Conservation (phyloP, 1,140 invertebrate genomes). For the Aphaenogaster ashmeadi region DNA sequence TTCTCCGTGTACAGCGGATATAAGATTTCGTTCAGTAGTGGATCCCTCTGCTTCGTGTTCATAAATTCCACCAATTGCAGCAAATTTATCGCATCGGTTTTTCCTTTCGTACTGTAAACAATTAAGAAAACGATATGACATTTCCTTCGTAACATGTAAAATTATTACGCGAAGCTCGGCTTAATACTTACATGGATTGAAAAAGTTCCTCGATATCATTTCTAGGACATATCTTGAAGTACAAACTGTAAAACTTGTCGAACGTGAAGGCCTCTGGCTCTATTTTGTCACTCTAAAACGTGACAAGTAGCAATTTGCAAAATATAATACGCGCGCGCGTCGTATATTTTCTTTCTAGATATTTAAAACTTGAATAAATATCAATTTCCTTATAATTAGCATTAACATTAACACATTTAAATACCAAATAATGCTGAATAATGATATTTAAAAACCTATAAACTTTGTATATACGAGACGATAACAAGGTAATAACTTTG, state of each 20-base stretch:
- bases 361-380: background rate
- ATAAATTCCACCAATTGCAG: conserved; percentile 97
- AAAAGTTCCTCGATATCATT: conserved; percentile 99
- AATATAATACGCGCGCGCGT: background rate
- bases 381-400: background rate
- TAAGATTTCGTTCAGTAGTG: conserved; percentile 99
- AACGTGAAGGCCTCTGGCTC: conserved; percentile 98
- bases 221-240: conserved; percentile 99
- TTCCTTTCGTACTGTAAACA: conserved; percentile 93
- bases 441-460: background rate
- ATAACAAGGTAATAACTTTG: background rate
- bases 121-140: background rate
- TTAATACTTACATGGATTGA: conserved; percentile 95
- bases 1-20: conserved; percentile 99
- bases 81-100: conserved; percentile 93
- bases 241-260: conserved; percentile 99
- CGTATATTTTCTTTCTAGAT: background rate
- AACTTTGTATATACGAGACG: background rate
- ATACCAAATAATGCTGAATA: conserved; percentile 20
- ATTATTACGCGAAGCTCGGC: background rate
- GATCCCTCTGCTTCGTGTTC: conserved; percentile 99
- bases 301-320: conserved; percentile 10
- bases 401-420: conserved; percentile 39
- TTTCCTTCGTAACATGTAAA: background rate
- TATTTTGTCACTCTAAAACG: conserved; percentile 95